Conservation (phyloP, 2,888 invertebrate species). For the Phytoseiulus persimilis region DNA sequence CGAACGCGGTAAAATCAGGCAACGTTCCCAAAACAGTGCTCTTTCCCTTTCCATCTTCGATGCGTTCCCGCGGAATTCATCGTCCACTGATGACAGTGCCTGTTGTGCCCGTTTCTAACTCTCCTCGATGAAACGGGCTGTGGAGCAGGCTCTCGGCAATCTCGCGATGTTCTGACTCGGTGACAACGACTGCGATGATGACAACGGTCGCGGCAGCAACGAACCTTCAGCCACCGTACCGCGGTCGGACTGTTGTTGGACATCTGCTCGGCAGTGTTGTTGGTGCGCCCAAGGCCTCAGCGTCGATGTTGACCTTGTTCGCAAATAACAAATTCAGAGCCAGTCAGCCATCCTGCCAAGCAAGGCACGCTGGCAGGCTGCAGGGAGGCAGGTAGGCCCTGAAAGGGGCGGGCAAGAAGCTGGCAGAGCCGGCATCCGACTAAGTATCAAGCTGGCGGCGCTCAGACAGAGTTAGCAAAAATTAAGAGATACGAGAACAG, state of each 20-base stretch:
- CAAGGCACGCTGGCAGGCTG: neutral
- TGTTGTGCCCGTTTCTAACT: neutral
- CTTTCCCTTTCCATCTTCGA: neutral
- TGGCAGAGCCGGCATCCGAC: neutral
- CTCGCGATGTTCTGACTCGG: neutral
- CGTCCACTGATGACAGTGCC: neutral
- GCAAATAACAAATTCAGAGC: neutral
- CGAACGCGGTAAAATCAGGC: neutral
- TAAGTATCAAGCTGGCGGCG: neutral
- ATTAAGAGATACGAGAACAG: neutral
- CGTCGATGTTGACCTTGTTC: neutral
- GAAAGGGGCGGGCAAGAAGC: neutral
- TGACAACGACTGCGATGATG: neutral
- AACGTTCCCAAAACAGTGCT: neutral
- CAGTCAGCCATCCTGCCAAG: neutral
- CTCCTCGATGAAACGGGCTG: neutral
- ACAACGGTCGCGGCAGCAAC: neutral
- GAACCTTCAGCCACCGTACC: neutral
- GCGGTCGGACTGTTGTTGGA: neutral
- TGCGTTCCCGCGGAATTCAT: neutral
- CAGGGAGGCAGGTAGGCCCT: neutral
- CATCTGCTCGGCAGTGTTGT: neutral
- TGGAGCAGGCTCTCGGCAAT: neutral
- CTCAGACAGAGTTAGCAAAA: neutral
- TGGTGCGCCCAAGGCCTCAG: neutral